Conservation (phyloP, 2,113 vertebrate species). For the Castor canadensis region DNA sequence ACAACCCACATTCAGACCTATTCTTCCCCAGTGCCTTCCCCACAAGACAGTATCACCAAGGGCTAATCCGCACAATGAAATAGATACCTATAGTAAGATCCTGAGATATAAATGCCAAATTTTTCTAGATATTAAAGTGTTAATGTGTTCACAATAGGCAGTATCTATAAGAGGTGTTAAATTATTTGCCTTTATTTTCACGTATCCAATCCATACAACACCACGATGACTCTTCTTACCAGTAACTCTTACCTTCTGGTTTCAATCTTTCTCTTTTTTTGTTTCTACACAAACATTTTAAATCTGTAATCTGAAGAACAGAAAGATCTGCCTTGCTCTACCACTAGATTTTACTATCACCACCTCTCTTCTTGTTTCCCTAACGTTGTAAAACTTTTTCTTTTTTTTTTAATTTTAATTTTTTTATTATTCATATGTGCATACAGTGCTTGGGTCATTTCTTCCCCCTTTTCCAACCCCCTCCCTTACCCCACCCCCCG, state of each 20-base stretch:
- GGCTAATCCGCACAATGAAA: not conserved
- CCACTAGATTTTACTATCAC: not conserved
- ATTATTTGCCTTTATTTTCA: not conserved
- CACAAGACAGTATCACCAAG: not conserved
- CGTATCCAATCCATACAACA: not conserved
- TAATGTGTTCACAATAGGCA: not conserved
- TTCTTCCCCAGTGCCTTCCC: not conserved
- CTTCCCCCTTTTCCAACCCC: no score
- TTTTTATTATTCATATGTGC: no score
- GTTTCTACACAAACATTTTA: not conserved
- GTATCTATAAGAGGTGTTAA: not conserved
- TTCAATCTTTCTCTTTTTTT: not conserved
- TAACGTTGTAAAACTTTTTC: not conserved
- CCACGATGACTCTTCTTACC: not conserved
- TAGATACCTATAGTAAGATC: not conserved
- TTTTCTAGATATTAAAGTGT: not conserved
- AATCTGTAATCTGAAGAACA: not conserved
- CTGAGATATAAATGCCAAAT: not conserved
- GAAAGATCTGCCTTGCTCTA: not conserved
- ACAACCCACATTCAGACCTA: not conserved
- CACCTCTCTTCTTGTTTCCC: not conserved
- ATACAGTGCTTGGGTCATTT: no score
- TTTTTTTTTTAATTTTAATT: no score
- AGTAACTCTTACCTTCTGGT: not conserved
- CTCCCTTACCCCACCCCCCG: no score